phyloP scores from a whole-genome alignment of 2,113 vertebrate species.

The Melanerpes aurifrons region DNA sequence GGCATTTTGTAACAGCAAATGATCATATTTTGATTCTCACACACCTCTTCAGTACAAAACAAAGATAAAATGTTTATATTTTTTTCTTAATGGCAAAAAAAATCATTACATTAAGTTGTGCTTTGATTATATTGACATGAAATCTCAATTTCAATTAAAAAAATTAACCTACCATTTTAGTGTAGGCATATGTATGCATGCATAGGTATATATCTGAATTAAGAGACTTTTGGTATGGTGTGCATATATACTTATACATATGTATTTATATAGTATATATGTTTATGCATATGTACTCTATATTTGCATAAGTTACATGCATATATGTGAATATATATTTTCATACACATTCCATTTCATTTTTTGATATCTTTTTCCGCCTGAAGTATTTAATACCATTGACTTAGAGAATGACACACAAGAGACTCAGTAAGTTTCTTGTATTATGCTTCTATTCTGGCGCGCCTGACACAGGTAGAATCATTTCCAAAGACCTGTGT shows the following conservation, averaged over 20 bases:
- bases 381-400: neutral
- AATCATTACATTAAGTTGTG: neutral
- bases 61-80: neutral
- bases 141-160: neutral
- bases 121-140: neutral
- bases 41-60: neutral
- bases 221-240: neutral
- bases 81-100: slow-evolving; percentile 7
- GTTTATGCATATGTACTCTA: no score
- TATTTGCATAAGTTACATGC: neutral
- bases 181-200: accelerated
- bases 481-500: no score
- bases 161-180: neutral
- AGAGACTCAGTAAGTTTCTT: no score
- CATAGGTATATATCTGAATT: neutral
- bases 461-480: no score
- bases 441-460: no score
- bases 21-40: neutral
- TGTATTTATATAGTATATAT: neutral
- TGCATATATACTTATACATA: neutral
- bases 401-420: no score
- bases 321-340: neutral
- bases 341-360: neutral
- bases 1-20: neutral
- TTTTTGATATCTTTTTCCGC: neutral